These are phyloP conservation scores for Notolepis coatsorum DNA, from an alignment of 2,797 vertebrate genomes.

Conservation along the genomic window DNA sequence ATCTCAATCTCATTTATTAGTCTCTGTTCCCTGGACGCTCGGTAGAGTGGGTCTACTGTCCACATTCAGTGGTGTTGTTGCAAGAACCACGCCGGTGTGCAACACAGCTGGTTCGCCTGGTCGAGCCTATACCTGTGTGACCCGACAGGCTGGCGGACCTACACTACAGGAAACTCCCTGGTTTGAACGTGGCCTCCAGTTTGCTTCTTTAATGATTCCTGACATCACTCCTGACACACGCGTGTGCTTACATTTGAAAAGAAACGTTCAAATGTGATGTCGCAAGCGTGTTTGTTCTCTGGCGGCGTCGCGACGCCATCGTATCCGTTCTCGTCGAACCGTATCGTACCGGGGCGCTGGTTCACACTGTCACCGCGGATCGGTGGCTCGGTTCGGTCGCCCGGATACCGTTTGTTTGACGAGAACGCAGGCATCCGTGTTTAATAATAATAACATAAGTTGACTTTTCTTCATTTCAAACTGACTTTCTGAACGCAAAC, in stretches of 20 bases:
- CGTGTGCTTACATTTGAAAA: too few relatives aligned
- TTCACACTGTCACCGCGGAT: conserved; percentile 47
- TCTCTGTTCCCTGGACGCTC: too few relatives aligned
- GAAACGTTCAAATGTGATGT: too few relatives aligned
- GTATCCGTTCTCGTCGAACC: conserved; percentile 40
- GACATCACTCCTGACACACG: too few relatives aligned
- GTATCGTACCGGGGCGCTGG: conserved; percentile 54
- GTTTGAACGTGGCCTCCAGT: conserved; percentile 72
- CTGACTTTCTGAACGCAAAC: neutral
- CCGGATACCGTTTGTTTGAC: neutral
- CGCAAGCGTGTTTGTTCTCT: too few relatives aligned
- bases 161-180: conserved; percentile 79
- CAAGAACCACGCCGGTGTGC: neutral
- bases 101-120: conserved; percentile 17
- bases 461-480: conserved; percentile 41
- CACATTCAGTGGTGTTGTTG: neutral
- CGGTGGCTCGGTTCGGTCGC: neutral
- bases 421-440: conserved; percentile 45
- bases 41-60: too few relatives aligned
- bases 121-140: conserved; percentile 53
- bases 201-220: too few relatives aligned
- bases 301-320: neutral
- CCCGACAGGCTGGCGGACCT: conserved; percentile 51
- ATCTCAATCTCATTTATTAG: too few relatives aligned
- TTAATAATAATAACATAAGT: conserved; percentile 39